Evolutionary conservation across 2,113 vertebrate species (phyloP).

Genomic region (Chaetodon trifascialis): DNA sequence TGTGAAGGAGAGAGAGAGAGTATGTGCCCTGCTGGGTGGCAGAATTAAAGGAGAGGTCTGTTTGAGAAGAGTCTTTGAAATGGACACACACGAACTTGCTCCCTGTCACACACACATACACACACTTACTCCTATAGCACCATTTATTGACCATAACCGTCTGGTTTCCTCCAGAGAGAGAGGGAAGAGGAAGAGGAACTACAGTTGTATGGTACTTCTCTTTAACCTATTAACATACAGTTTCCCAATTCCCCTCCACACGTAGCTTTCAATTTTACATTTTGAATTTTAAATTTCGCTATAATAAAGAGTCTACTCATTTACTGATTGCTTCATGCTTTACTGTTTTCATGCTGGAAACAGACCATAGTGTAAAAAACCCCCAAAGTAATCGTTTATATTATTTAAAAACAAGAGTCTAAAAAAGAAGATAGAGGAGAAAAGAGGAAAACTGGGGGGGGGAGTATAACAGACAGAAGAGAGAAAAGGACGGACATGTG

Average conservation of each 20-base stretch:
- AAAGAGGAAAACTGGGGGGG: neutral
- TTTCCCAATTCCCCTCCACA: neutral
- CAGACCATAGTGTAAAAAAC: neutral
- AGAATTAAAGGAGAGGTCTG: constrained; percentile 74
- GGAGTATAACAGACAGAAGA: neutral
- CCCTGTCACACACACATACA: constrained; percentile 49
- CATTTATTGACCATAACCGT: constrained; percentile 63
- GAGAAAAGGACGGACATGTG: neutral
- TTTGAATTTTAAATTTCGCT: neutral
- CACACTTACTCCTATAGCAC: constrained; percentile 42
- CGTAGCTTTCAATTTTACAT: neutral
- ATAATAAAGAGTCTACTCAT: neutral
- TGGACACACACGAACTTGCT: constrained; percentile 67
- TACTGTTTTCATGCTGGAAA: neutral
- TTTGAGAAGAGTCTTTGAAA: constrained; percentile 77
- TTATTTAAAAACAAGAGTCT: too few relatives aligned
- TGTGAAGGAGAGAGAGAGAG: constrained; percentile 25
- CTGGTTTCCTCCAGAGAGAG: constrained; percentile 36
- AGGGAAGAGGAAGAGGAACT: neutral
- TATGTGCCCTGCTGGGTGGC: constrained; percentile 62
- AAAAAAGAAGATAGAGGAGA: neutral
- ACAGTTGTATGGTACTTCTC: neutral
- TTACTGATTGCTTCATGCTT: neutral
- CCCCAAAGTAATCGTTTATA: neutral
- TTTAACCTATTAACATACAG: neutral